phyloP scores from a whole-genome alignment of 1,140 invertebrate species.

The Xylocopa sonorina region DNA sequence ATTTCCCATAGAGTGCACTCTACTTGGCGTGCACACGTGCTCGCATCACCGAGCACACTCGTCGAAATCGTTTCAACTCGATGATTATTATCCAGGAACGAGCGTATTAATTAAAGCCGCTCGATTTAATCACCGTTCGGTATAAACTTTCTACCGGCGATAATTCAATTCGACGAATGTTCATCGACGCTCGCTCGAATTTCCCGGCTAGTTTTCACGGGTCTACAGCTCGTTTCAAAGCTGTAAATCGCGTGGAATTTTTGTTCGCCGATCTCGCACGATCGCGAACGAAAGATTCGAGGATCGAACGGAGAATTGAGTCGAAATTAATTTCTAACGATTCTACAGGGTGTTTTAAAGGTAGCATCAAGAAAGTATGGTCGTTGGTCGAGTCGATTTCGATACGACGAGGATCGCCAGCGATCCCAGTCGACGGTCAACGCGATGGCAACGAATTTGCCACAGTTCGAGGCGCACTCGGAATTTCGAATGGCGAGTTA shows the following conservation, averaged over 20 bases:
- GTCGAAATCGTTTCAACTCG: conserved; percentile 8
- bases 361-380: no score
- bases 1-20: conserved; percentile 12
- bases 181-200: background rate
- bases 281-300: no score
- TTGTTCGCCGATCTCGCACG: no score
- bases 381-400: no score
- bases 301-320: no score
- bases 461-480: background rate
- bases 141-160: conserved; percentile 13
- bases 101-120: conserved; percentile 27
- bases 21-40: background rate
- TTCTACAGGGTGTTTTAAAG: no score
- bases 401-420: no score
- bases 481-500: background rate
- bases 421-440: no score
- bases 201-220: background rate
- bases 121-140: conserved; percentile 16
- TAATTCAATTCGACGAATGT: conserved; percentile 25
- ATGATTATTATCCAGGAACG: conserved; percentile 27
- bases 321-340: no score
- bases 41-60: background rate
- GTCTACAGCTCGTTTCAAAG: background rate
- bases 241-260: background rate
- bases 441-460: background rate